Evolutionary conservation across 1,140 invertebrate species (phyloP).

Genomic region (Euwallacea similis): DNA sequence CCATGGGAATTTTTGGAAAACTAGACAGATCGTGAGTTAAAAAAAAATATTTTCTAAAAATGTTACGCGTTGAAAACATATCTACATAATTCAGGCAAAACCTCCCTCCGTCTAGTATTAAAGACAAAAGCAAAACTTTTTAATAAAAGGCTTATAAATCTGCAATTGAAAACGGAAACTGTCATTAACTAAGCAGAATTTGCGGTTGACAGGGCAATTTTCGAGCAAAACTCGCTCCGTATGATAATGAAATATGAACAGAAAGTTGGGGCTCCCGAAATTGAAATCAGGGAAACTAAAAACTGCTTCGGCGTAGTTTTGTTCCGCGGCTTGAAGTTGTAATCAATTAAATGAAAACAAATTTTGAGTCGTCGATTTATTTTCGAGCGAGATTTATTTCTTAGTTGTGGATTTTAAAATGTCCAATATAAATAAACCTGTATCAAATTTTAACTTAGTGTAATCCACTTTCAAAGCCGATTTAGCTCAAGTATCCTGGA

Average conservation of each 20-base stretch:
- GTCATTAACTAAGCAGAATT: conserved; percentile 5
- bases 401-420: too few species aligned
- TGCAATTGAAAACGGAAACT: conserved; percentile 2
- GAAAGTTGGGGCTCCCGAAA: conserved; percentile 1
- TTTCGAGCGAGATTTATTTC: too few species aligned
- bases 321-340: background rate
- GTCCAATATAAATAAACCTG: too few species aligned
- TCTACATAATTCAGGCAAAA: too few species aligned
- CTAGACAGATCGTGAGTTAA: too few species aligned
- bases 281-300: conserved; percentile 2
- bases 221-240: background rate
- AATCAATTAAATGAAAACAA: conserved; percentile 4
- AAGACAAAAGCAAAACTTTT: too few species aligned
- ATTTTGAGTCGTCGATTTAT: background rate
- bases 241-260: conserved; percentile 7
- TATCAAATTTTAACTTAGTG: too few species aligned
- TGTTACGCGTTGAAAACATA: too few species aligned
- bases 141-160: background rate
- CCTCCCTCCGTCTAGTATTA: too few species aligned
- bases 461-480: conserved; percentile 16
- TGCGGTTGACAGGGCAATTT: conserved; percentile 4
- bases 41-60: too few species aligned
- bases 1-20: too few species aligned
- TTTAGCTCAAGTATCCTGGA: background rate
- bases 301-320: background rate